phyloP scores from a whole-genome alignment of 2,797 vertebrate genomes.

The Danio jaintianensis region DNA sequence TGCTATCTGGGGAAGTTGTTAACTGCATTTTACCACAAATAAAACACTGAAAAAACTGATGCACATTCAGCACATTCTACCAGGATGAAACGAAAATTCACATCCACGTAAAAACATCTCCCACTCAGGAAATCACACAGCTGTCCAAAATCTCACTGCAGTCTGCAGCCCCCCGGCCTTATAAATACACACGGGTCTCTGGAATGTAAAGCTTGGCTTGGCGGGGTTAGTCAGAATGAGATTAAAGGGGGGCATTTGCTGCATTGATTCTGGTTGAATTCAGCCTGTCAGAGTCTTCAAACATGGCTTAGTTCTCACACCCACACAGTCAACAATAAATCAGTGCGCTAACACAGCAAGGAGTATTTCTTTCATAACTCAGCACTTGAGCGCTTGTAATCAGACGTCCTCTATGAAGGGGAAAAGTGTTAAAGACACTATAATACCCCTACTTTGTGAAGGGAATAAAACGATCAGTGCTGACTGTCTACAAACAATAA shows the following conservation, averaged over 20 bases:
- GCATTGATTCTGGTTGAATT: conserved; percentile 56
- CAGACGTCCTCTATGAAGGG: conserved; percentile 12
- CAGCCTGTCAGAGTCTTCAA: conserved; percentile 42
- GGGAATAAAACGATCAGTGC: neutral
- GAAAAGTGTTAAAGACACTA: conserved; percentile 5
- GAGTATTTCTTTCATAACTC: conserved; percentile 60
- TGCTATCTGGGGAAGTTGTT: conserved; percentile 12
- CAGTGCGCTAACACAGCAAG: conserved; percentile 25
- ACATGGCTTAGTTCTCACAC: conserved; percentile 37
- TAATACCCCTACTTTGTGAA: conserved; percentile 19
- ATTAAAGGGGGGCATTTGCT: conserved; percentile 29
- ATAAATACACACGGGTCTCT: conserved; percentile 63
- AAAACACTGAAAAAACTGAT: neutral
- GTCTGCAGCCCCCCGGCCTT: conserved; percentile 46
- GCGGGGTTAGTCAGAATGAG: conserved; percentile 32
- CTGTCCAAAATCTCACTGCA: conserved; percentile 58
- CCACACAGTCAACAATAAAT: conserved; percentile 50
- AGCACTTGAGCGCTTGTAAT: conserved; percentile 11
- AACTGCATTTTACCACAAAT: neutral
- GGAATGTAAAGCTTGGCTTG: conserved; percentile 65
- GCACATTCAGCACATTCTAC: conserved; percentile 10
- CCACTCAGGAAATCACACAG: conserved; percentile 50
- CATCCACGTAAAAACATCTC: conserved; percentile 19
- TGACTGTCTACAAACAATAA: neutral
- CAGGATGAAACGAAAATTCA: conserved; percentile 14